phyloP scores from a whole-genome alignment of 2,797 vertebrate species.

The Cetoscarus ocellatus region DNA sequence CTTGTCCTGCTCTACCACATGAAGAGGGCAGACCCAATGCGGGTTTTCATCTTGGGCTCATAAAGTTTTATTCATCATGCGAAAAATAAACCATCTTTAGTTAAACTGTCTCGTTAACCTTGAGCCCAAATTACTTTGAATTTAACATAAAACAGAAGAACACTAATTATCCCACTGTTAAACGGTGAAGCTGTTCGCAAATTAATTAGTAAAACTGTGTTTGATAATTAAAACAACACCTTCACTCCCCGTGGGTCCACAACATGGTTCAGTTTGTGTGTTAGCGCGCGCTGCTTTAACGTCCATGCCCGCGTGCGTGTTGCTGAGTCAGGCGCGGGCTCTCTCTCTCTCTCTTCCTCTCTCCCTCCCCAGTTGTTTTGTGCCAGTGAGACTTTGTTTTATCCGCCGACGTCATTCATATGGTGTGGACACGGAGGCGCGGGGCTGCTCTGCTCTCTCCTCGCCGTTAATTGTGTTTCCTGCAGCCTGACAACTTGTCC shows the following conservation, averaged over 20 bases:
- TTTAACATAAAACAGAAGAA: too few relatives aligned
- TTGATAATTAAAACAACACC: background rate
- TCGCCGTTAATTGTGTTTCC: constrained; percentile 37
- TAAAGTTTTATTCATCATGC: too few relatives aligned
- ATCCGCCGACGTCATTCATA: constrained; percentile 61
- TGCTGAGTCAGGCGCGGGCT: constrained; percentile 82
- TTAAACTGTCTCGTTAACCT: too few relatives aligned
- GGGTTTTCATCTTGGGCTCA: too few relatives aligned
- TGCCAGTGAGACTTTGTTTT: constrained; percentile 65
- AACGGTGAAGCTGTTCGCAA: background rate
- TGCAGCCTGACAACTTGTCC: constrained; percentile 69
- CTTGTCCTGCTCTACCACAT: too few relatives aligned
- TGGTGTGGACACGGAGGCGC: constrained; percentile 43
- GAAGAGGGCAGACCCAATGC: too few relatives aligned
- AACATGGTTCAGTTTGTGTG: background rate
- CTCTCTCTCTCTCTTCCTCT: background rate
- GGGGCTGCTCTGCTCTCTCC: constrained; percentile 24
- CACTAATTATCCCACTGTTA: too few relatives aligned
- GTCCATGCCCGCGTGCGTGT: constrained; percentile 42
- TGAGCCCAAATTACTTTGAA: too few relatives aligned
- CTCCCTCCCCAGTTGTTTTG: constrained; percentile 42
- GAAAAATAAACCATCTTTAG: too few relatives aligned
- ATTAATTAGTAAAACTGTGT: background rate
- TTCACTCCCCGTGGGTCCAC: background rate
- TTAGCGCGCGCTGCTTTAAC: constrained; percentile 35